Evolutionary conservation across 1,140 invertebrate genomes (phyloP).

Genomic region (Drosophila trapezifrons): DNA sequence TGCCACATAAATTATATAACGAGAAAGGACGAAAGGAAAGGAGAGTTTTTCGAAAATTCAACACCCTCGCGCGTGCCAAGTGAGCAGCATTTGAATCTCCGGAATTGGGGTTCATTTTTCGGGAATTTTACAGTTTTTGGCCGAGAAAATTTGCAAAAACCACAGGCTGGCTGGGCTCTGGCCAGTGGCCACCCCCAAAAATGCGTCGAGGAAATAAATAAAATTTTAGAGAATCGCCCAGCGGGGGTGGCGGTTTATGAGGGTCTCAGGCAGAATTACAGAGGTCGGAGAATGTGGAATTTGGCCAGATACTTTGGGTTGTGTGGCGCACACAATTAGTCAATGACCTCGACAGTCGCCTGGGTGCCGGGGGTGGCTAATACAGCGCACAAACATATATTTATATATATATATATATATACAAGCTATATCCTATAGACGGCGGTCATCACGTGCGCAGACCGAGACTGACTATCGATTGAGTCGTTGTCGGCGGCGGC

Average conservation of each 20-base stretch:
- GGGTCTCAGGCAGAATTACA: background rate
- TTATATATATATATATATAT: background rate
- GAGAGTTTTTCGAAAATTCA: constrained; percentile 19
- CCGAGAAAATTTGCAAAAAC: constrained; percentile 64
- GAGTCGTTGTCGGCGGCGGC: constrained; percentile 61
- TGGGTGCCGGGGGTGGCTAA: constrained; percentile 43
- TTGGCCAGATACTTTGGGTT: constrained; percentile 52
- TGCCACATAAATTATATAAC: constrained; percentile 78
- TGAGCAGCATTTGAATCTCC: constrained; percentile 50
- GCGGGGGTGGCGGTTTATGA: constrained; percentile 45
- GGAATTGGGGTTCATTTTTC: constrained; percentile 24
- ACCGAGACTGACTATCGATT: constrained; percentile 79
- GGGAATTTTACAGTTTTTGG: constrained; percentile 61
- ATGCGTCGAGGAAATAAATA: constrained; percentile 25
- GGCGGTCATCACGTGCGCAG: constrained; percentile 73
- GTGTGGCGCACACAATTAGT: constrained; percentile 73
- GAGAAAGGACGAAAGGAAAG: constrained; percentile 3
- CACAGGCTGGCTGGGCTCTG: constrained; percentile 32
- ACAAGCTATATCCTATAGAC: constrained; percentile 29
- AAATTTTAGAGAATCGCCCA: constrained; percentile 55
- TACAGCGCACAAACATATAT: constrained; percentile 19
- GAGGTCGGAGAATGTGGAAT: background rate
- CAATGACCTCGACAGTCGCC: constrained; percentile 73
- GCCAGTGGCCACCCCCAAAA: constrained; percentile 25
- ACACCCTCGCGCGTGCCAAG: constrained; percentile 63